Evolutionary conservation across 2,888 invertebrate species (phyloP).

Genomic region (Volucella inanis): DNA sequence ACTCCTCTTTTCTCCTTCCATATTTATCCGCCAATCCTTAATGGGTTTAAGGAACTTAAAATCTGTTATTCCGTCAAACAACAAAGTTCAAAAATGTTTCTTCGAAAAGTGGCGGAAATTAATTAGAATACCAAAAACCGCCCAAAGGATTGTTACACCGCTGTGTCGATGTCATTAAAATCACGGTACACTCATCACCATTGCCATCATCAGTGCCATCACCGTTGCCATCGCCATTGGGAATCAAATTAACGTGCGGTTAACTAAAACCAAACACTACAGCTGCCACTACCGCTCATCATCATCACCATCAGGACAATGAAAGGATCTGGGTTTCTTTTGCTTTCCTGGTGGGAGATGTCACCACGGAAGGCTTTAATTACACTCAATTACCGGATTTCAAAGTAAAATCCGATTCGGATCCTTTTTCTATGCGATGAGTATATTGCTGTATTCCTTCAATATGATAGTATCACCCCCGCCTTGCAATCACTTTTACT

Average conservation of each 20-base stretch:
- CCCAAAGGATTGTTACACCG: slow-evolving; percentile 56
- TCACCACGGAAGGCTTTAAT: slow-evolving; percentile 80
- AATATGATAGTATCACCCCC: slow-evolving; percentile 49
- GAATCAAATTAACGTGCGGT: slow-evolving; percentile 75
- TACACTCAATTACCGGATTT: slow-evolving; percentile 83
- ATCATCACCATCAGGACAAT: slow-evolving; percentile 49
- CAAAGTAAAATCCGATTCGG: slow-evolving; percentile 76
- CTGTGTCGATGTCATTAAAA: slow-evolving; percentile 68
- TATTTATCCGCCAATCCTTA: slow-evolving; percentile 20
- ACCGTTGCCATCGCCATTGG: slow-evolving; percentile 48
- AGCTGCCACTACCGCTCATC: slow-evolving; percentile 33
- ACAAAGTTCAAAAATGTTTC: slow-evolving; percentile 48
- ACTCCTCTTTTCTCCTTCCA: not conserved
- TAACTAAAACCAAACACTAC: slow-evolving; percentile 75
- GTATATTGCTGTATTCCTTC: slow-evolving; percentile 32
- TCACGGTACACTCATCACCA: slow-evolving; percentile 50
- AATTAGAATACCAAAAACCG: slow-evolving; percentile 66
- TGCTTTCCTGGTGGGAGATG: slow-evolving; percentile 63
- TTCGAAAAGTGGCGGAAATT: slow-evolving; percentile 50
- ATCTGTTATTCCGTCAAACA: slow-evolving; percentile 58
- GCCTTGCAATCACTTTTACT: slow-evolving; percentile 37
- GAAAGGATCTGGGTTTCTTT: slow-evolving; percentile 46
- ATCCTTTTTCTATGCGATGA: slow-evolving; percentile 78
- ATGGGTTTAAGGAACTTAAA: slow-evolving; percentile 66
- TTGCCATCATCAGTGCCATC: too few species aligned